Base-by-base conservation (phyloP, 2,888 invertebrate genomes). In the Macroteleia sp. region DNA sequence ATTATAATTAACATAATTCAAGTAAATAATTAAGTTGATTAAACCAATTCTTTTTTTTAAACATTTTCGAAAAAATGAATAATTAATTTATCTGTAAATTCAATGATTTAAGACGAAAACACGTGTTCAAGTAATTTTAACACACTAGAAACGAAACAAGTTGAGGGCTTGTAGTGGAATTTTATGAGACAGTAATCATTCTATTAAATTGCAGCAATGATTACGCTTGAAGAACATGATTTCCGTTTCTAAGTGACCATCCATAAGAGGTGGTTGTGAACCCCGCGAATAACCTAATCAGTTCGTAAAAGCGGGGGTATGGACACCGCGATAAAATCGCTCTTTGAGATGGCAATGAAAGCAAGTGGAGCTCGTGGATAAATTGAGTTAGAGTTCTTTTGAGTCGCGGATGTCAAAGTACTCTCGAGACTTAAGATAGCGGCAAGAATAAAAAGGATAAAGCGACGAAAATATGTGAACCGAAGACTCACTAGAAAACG, bases 371-470 rank as follows among this genome's bases (percentile, higher is more conserved):
- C 54, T 69, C 64, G 74, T 30, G 70, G 70, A 78, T 66, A 74
- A 78, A 78, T 78, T 78, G 78, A 64, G 78, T 78, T 74, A 59
- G 64, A 67, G 74, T 64, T 75, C 74, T 79, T 78, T 75, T 79
- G 54, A 79, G 70, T 70, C 69, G 54, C 64, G 70, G 70, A 79
- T 74, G 78, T 79, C 74, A 79, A 79, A 79, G 78, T 70, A 57
- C 70, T 62, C 57, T 64, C 48, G 62, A 54, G 42, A 36, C 59
- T 62, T 64, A 77, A 70, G 76, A 73, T 57, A 62, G 50, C 64
- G 57, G 59, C 50, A 52, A 41, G 50, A 61, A 57, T 64, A 76
- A 76, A 76, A 76, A 42, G 56, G 42, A 69, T 48, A 36, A 46
- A 70, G 69, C 75, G 67, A 66, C 70, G 59, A 56, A 77, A 71